A percentile compares a stretch with the other conserved stretches of the same genome.
phyloP scores from a whole-genome alignment of 2,888 invertebrate species.

The Glyphotaelius pellucidus region DNA sequence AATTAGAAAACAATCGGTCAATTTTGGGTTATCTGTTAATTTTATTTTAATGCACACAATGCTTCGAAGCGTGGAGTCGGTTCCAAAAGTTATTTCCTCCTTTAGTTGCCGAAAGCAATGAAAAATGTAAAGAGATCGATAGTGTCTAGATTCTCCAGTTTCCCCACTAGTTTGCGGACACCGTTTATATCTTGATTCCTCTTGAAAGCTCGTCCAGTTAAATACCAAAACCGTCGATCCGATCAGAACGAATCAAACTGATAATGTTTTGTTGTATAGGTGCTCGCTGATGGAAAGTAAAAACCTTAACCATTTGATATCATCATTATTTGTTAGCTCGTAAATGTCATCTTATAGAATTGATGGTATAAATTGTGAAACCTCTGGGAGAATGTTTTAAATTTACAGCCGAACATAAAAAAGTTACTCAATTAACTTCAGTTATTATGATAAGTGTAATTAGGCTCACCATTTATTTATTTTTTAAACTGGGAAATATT shows the following conservation, averaged over 20 bases:
- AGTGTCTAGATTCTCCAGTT: not conserved
- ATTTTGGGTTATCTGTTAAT: too few relatives aligned
- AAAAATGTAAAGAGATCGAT: too few relatives aligned
- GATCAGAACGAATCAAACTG: not conserved
- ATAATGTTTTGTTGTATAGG: not conserved
- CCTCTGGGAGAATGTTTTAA: not conserved
- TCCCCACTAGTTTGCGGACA: too few relatives aligned
- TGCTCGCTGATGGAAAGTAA: conserved; percentile 24
- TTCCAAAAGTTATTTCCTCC: too few relatives aligned
- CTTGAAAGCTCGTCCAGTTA: not conserved
- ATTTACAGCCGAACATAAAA: conserved; percentile 25
- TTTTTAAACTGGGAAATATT: not conserved
- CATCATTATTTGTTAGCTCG: conserved; percentile 42
- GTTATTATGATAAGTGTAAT: not conserved
- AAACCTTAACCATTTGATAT: conserved; percentile 7
- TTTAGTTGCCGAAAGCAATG: too few relatives aligned
- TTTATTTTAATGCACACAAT: too few relatives aligned
- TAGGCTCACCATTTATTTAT: not conserved
- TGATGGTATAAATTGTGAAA: conserved; percentile 34
- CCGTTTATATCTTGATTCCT: not conserved
- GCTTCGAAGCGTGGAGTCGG: too few relatives aligned
- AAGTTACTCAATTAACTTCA: conserved; percentile 2
- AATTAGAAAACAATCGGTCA: too few relatives aligned
- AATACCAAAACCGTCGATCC: not conserved
- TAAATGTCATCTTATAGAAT: conserved; percentile 41